Conservation (phyloP, 2,113 vertebrate genomes). For the Engraulis encrasicolus region DNA sequence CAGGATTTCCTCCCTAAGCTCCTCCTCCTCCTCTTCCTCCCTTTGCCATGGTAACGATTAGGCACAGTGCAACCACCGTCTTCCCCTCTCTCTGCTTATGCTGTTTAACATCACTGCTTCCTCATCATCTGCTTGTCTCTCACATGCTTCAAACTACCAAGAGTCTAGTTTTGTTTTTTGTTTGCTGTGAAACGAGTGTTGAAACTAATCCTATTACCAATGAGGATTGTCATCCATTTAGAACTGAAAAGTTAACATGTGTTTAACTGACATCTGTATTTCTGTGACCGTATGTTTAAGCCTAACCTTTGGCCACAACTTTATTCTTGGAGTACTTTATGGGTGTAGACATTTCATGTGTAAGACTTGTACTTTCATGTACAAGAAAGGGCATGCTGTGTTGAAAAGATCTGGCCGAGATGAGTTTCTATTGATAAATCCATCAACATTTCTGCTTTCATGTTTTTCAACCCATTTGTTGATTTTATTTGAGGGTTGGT, state of each 20-base stretch:
- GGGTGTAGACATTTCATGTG: not conserved
- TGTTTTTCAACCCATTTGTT: not conserved
- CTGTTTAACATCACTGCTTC: slow-evolving; percentile 24
- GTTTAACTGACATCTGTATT: not conserved
- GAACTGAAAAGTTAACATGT: too few species aligned
- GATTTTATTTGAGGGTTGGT: not conserved
- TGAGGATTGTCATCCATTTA: too few species aligned
- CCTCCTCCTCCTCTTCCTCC: slow-evolving; percentile 78
- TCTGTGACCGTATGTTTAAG: not conserved
- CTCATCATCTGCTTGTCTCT: slow-evolving; percentile 29
- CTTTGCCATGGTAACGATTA: slow-evolving; percentile 76
- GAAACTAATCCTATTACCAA: too few species aligned
- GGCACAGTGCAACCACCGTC: slow-evolving; percentile 40
- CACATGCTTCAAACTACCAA: not conserved
- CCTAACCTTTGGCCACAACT: not conserved
- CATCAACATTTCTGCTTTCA: slow-evolving; percentile 6
- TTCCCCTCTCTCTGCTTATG: slow-evolving; percentile 12
- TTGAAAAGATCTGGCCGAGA: not conserved
- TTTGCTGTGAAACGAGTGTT: too few species aligned
- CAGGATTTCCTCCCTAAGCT: slow-evolving; percentile 82
- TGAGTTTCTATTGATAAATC: not conserved
- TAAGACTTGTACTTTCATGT: not conserved
- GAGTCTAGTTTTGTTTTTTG: not conserved
- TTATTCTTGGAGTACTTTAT: not conserved
- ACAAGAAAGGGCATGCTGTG: not conserved